A percentile compares a stretch with the other conserved stretches of the same genome.
phyloP scores from a whole-genome alignment of 2,113 vertebrate genomes.

The Pangasianodon hypophthalmus region DNA sequence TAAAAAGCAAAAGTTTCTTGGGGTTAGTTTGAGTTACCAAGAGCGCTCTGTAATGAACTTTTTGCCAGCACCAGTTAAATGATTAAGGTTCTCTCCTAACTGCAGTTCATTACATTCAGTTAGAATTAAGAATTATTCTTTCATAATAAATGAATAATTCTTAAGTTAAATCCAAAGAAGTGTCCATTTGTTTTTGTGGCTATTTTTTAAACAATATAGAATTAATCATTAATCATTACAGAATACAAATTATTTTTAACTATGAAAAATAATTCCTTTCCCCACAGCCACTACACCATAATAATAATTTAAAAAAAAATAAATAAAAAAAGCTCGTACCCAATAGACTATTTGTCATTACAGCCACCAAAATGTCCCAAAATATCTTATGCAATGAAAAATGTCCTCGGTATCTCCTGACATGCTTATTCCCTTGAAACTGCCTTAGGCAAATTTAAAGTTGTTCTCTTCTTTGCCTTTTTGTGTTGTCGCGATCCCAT shows the following conservation, averaged over 20 bases:
- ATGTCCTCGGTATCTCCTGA: too few relatives aligned
- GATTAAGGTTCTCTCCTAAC: background rate
- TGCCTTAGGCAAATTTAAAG: background rate
- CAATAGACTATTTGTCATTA: background rate
- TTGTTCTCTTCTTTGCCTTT: background rate
- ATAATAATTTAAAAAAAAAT: background rate
- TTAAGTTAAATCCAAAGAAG: too few relatives aligned
- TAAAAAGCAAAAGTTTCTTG: background rate
- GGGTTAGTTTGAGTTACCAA: constrained; percentile 56
- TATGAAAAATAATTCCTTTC: background rate
- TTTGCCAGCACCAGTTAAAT: background rate
- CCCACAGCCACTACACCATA: background rate
- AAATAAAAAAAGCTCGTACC: background rate
- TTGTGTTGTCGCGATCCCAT: background rate
- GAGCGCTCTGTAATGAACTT: constrained; percentile 48
- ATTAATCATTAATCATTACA: too few relatives aligned
- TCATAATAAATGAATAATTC: too few relatives aligned
- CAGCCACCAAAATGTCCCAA: background rate
- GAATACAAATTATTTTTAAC: too few relatives aligned
- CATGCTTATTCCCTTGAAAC: background rate
- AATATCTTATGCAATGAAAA: background rate
- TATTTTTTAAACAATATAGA: background rate
- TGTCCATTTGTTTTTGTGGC: too few relatives aligned
- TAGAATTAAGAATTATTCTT: too few relatives aligned
- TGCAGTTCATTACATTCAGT: too few relatives aligned